Conservation (phyloP, 1,140 invertebrate species). For the Ectropis grisescens region DNA sequence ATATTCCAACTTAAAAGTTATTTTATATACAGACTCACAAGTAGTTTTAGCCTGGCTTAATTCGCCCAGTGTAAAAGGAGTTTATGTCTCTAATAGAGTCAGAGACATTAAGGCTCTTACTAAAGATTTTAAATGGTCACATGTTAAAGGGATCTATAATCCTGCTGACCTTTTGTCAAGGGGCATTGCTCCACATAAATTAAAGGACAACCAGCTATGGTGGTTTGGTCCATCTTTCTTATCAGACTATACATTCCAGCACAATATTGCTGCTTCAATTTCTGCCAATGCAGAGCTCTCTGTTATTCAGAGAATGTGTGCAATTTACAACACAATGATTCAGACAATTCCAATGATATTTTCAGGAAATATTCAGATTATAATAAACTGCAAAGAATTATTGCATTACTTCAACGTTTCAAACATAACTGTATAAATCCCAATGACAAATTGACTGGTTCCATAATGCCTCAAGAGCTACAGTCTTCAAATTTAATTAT, state of each 20-base stretch:
- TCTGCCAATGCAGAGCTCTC: no score
- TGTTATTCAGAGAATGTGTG: no score
- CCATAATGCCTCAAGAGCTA: slow-evolving; percentile 1
- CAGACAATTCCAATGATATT: no score
- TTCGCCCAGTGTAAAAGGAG: slow-evolving; percentile 18
- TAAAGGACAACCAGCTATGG: slow-evolving; percentile 5
- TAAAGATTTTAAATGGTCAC: slow-evolving; percentile 7
- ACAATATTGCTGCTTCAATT: no score
- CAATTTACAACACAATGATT: no score
- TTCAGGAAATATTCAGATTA: no score
- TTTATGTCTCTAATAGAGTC: slow-evolving; percentile 43
- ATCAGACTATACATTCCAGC: no score
- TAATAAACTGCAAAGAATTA: no score
- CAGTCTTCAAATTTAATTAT: slow-evolving; percentile 3
- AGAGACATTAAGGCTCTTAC: slow-evolving; percentile 27
- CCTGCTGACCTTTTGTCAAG: slow-evolving; percentile 22
- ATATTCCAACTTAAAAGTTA: slow-evolving; percentile 3
- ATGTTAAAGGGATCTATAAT: slow-evolving; percentile 13
- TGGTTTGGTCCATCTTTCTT: slow-evolving; percentile 5
- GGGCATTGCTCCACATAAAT: slow-evolving; percentile 4
- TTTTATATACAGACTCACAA: slow-evolving; percentile 38
- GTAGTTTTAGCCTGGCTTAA: slow-evolving; percentile 42
- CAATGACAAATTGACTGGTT: no score
- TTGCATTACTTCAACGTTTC: no score
- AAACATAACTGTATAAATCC: no score